Conservation (phyloP, 2,888 invertebrate species). For the Leucania comma region DNA sequence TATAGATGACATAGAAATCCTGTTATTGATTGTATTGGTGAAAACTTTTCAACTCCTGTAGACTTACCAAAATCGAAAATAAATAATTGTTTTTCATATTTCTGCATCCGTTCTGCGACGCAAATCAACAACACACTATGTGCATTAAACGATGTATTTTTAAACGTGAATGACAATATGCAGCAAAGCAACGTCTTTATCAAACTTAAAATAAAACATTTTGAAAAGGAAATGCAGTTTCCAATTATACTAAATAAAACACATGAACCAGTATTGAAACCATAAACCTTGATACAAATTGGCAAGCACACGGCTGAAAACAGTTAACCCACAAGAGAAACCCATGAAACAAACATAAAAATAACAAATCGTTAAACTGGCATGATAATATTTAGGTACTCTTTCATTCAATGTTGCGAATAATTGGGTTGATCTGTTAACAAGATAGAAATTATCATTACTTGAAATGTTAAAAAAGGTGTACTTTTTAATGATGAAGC, state of each 20-base stretch:
- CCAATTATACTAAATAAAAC: slow-evolving; percentile 3
- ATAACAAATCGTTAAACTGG: slow-evolving; percentile 37
- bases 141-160: neutral
- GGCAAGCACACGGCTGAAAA: slow-evolving; percentile 24
- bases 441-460: neutral
- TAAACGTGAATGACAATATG: neutral
- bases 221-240: slow-evolving; percentile 18
- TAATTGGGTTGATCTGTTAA: slow-evolving; percentile 22
- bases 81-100: neutral
- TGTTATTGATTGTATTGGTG: no score
- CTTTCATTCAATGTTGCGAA: slow-evolving; percentile 16
- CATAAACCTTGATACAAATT: slow-evolving; percentile 44
- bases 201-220: neutral
- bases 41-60: neutral
- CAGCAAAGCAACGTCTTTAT: neutral
- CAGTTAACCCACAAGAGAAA: slow-evolving; percentile 27
- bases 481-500: neutral
- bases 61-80: neutral
- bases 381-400: slow-evolving; percentile 35
- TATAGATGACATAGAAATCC: neutral
- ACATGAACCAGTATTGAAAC: slow-evolving; percentile 18
- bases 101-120: neutral
- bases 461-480: slow-evolving; percentile 11
- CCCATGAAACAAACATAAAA: slow-evolving; percentile 44
- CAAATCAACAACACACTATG: neutral